phyloP scores from a whole-genome alignment of 1,140 invertebrate species.

The Protaetia brevitarsis region DNA sequence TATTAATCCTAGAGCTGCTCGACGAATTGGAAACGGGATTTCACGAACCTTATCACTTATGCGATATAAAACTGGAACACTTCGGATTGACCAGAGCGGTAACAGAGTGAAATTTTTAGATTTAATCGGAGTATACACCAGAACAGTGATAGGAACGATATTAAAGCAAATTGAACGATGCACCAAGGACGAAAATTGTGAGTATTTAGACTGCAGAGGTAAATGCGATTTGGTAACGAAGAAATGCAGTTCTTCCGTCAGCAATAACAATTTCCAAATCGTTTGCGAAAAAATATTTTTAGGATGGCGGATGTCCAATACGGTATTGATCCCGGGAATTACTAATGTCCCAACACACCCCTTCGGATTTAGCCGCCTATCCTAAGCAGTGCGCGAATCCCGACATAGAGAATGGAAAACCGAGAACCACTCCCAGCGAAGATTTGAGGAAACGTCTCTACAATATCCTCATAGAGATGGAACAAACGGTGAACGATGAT shows the following conservation, averaged over 20 bases:
- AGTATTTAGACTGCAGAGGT: slow-evolving; percentile 63
- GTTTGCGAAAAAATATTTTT: slow-evolving; percentile 64
- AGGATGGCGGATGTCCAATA: slow-evolving; percentile 58
- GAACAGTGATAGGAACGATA: slow-evolving; percentile 46
- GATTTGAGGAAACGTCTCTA: slow-evolving; percentile 51
- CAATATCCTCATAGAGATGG: slow-evolving; percentile 52
- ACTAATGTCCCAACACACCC: slow-evolving; percentile 57
- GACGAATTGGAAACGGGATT: slow-evolving; percentile 57
- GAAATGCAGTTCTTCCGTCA: slow-evolving; percentile 54
- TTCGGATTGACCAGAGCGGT: slow-evolving; percentile 59
- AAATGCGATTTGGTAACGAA: slow-evolving; percentile 52
- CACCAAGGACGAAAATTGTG: slow-evolving; percentile 58
- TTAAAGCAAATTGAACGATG: slow-evolving; percentile 51
- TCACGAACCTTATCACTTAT: slow-evolving; percentile 59
- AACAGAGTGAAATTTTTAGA: slow-evolving; percentile 58
- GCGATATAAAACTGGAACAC: slow-evolving; percentile 65
- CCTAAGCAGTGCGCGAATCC: slow-evolving; percentile 59
- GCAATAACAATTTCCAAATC: slow-evolving; percentile 65
- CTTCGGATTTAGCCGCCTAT: slow-evolving; percentile 53
- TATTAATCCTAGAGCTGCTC: slow-evolving; percentile 61
- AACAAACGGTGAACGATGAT: slow-evolving; percentile 43
- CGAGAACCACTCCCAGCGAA: slow-evolving; percentile 48
- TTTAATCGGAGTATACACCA: slow-evolving; percentile 56
- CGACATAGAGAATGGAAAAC: slow-evolving; percentile 45
- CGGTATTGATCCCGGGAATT: slow-evolving; percentile 59